A percentile compares a stretch with the other conserved stretches of the same genome.
Evolutionary conservation across 2,113 vertebrate species (phyloP).

Genomic region (Myotis yumanensis): DNA sequence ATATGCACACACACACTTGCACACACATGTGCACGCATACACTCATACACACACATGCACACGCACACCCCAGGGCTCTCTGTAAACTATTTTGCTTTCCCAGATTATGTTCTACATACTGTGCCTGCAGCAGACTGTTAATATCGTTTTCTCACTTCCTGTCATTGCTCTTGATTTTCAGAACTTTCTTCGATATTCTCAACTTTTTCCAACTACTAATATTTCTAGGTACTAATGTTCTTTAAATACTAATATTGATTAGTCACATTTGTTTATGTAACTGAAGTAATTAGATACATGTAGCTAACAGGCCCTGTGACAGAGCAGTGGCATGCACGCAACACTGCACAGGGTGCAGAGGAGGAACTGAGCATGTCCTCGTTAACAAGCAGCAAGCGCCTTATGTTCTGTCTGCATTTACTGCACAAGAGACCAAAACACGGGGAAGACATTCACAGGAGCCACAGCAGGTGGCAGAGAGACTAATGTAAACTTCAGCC

Average conservation of each 20-base stretch:
- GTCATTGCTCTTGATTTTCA: neutral
- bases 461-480: neutral
- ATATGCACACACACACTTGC: neutral
- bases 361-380: neutral
- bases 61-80: neutral
- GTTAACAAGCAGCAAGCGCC: neutral
- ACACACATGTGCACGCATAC: too few relatives aligned
- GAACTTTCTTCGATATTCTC: neutral
- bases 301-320: neutral
- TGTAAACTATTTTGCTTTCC: neutral
- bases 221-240: neutral
- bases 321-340: accelerated
- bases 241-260: neutral
- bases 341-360: neutral
- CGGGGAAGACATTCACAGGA: neutral
- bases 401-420: too few relatives aligned
- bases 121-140: neutral
- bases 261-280: neutral
- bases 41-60: neutral
- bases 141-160: neutral
- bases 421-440: neutral
- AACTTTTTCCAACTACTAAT: neutral
- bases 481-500: neutral
- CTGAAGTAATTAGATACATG: neutral
- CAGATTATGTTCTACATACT: neutral